Percentiles rank a stretch among this genome's conserved stretches.
Evolutionary conservation across 2,797 vertebrate genomes (phyloP).

Genomic region (Microctenopoma steveboyesi): DNA sequence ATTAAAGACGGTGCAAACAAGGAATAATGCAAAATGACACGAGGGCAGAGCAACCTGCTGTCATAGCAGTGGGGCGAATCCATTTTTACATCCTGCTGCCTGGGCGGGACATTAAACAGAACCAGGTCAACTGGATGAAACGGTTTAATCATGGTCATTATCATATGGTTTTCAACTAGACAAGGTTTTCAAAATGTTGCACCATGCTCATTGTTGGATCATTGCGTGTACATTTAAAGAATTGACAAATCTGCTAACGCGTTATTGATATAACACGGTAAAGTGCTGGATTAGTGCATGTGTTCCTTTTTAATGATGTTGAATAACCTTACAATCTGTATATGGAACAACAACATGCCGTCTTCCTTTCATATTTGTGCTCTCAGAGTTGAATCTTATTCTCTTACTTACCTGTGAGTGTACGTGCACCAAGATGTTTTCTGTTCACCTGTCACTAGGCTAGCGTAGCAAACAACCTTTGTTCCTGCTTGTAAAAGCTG

Average conservation of each 20-base stretch:
- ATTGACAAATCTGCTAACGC: not conserved
- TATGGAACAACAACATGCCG: not conserved
- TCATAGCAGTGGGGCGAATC: not conserved
- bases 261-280: not conserved
- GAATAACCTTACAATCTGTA: not conserved
- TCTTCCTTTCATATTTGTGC: not conserved
- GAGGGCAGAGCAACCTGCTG: no score
- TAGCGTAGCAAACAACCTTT: conserved; percentile 54
- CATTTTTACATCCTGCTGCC: not conserved
- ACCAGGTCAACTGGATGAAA: not conserved
- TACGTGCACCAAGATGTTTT: not conserved
- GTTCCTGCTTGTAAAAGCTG: conserved; percentile 54
- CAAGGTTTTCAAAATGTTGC: not conserved
- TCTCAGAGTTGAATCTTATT: not conserved
- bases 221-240: not conserved
- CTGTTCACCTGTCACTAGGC: conserved; percentile 19
- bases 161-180: not conserved
- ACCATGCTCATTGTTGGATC: not conserved
- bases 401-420: conserved; percentile 50
- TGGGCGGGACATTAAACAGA: not conserved
- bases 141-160: not conserved
- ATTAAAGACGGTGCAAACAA: not conserved
- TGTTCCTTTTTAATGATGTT: not conserved
- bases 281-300: not conserved
- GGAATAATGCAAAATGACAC: no score